Conservation (phyloP, 2,797 vertebrate species). For the Lophius americanus region DNA sequence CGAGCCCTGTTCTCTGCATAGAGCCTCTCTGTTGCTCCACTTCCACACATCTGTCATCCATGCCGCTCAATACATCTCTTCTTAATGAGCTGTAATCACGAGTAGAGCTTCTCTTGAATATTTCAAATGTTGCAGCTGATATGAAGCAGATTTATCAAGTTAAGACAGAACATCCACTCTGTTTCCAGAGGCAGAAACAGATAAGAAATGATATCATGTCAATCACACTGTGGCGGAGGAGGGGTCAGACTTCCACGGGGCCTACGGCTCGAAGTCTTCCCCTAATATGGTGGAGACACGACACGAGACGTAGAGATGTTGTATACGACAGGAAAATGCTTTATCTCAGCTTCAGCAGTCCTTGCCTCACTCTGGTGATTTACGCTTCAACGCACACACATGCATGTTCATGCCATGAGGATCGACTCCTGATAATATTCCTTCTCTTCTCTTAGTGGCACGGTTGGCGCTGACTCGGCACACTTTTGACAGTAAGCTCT, state of each 20-base stretch:
- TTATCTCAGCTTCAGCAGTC: constrained; percentile 29
- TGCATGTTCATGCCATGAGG: constrained; percentile 1
- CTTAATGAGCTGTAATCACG: neutral
- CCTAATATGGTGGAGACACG: constrained; percentile 21
- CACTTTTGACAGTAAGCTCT: constrained; percentile 55
- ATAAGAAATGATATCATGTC: neutral
- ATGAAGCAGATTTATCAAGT: neutral
- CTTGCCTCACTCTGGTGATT: neutral
- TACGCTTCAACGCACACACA: constrained; percentile 8
- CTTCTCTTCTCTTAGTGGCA: constrained; percentile 26
- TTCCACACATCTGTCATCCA: no score
- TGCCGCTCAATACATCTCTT: neutral
- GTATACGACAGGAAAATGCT: constrained; percentile 22
- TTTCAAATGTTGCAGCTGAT: neutral
- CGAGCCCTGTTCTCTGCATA: no score
- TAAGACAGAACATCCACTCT: neutral
- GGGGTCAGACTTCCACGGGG: neutral
- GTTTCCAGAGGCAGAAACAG: neutral
- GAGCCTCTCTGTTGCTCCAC: no score
- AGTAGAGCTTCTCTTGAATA: neutral
- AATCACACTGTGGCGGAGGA: constrained; percentile 1
- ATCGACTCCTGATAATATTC: constrained; percentile 30
- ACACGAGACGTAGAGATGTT: constrained; percentile 4
- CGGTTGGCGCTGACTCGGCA: constrained; percentile 52
- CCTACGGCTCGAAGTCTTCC: constrained; percentile 7